A percentile compares a stretch with the other conserved stretches of the same genome.
phyloP scores from a whole-genome alignment of 2,888 invertebrate genomes.

The Sminthurinus aureus region DNA sequence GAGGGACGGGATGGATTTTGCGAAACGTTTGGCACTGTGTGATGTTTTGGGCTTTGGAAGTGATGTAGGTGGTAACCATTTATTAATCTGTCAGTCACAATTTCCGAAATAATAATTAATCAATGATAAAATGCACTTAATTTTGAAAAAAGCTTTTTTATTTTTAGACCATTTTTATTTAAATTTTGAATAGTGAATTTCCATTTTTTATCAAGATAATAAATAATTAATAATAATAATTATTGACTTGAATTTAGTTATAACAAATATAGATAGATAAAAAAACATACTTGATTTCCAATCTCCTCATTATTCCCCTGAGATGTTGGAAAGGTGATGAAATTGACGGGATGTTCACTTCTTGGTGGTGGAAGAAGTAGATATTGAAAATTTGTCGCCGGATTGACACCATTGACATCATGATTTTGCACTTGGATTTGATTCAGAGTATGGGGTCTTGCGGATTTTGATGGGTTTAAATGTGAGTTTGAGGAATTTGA shows the following conservation, averaged over 20 bases:
- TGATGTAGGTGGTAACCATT: constrained; percentile 42
- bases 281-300: too few species aligned
- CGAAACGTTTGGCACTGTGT: constrained; percentile 50
- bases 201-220: too few species aligned
- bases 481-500: background rate
- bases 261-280: too few species aligned
- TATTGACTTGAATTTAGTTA: too few species aligned
- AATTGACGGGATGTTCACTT: constrained; percentile 42
- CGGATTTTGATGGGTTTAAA: background rate
- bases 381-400: background rate
- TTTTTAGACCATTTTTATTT: too few species aligned
- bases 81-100: constrained; percentile 9
- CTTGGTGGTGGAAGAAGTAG: constrained; percentile 29
- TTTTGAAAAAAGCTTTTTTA: background rate
- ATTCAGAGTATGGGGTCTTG: background rate
- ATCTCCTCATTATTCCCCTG: too few species aligned
- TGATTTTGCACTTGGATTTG: background rate
- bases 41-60: constrained; percentile 48
- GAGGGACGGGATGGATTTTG: constrained; percentile 39
- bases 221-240: too few species aligned
- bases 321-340: constrained; percentile 42
- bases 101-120: background rate
- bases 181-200: too few species aligned
- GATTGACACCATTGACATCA: too few species aligned
- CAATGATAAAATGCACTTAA: background rate